Conservation (phyloP, 2,888 invertebrate species). For the Pseudolycoriella hygida region DNA sequence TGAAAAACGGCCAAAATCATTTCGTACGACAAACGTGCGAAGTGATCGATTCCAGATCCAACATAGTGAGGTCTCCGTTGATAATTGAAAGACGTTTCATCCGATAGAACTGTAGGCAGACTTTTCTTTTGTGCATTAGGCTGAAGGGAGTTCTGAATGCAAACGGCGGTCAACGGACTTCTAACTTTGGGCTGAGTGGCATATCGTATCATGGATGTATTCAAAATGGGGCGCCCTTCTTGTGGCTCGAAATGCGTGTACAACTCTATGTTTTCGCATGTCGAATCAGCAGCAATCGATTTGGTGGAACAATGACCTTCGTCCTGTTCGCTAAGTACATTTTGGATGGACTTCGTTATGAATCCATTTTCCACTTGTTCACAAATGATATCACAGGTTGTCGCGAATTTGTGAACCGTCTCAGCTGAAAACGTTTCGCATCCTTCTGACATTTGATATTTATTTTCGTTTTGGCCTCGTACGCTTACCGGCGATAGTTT, state of each 20-base stretch:
- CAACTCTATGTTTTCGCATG: not conserved
- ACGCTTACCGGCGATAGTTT: too few species aligned
- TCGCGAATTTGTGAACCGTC: too few species aligned
- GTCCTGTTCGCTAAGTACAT: too few species aligned
- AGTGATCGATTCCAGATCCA: conserved; percentile 35
- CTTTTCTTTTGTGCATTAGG: not conserved
- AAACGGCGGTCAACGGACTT: conserved; percentile 25
- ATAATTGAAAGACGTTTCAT: not conserved
- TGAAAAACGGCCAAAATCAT: conserved; percentile 65
- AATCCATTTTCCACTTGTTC: too few species aligned
- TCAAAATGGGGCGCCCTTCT: conserved; percentile 3
- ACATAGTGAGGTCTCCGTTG: not conserved
- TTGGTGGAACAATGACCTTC: too few species aligned
- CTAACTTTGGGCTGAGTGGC: conserved; percentile 14
- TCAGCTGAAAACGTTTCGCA: too few species aligned
- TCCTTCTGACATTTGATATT: too few species aligned
- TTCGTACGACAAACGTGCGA: conserved; percentile 66
- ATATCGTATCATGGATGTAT: not conserved
- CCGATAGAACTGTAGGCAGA: not conserved
- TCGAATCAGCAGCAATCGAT: too few species aligned
- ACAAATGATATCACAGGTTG: too few species aligned
- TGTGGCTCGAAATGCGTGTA: not conserved
- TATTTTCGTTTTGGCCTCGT: too few species aligned
- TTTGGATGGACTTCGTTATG: too few species aligned
- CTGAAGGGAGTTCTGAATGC: conserved; percentile 16